phyloP scores from a whole-genome alignment of 2,797 vertebrate genomes.

The Tinamus major region DNA sequence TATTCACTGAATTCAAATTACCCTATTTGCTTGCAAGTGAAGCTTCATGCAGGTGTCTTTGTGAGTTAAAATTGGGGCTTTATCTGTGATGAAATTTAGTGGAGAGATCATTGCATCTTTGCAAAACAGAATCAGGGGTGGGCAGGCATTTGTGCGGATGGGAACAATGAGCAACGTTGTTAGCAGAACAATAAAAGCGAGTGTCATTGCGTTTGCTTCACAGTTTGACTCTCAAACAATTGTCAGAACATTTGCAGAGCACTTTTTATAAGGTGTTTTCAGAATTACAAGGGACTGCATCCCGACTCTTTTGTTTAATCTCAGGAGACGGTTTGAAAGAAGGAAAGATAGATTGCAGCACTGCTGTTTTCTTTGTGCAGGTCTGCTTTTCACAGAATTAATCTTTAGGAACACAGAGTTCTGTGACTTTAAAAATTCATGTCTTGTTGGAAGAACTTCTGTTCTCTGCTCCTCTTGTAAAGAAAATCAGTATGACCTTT shows the following conservation, averaged over 20 bases:
- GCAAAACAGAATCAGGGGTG: not conserved
- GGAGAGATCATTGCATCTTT: not conserved
- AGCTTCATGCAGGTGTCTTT: not conserved
- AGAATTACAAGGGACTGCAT: not conserved
- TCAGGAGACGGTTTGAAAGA: not conserved
- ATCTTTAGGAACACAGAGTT: not conserved
- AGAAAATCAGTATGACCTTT: not conserved
- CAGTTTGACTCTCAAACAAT: rapidly evolving
- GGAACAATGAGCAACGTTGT: not conserved
- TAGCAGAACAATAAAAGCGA: not conserved
- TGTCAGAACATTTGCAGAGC: not conserved
- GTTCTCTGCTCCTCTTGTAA: not conserved
- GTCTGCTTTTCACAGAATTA: not conserved
- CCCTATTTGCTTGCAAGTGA: not conserved
- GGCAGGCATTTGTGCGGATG: rapidly evolving
- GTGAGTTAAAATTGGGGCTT: not conserved
- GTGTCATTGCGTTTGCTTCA: not conserved
- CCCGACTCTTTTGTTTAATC: not conserved
- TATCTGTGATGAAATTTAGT: not conserved
- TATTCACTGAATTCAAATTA: not conserved
- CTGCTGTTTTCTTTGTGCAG: not conserved
- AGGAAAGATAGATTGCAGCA: not conserved
- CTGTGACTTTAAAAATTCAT: not conserved
- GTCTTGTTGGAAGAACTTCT: not conserved
- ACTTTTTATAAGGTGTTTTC: not conserved